phyloP scores from a whole-genome alignment of 2,888 invertebrate species.

The Plebejus melissa region DNA sequence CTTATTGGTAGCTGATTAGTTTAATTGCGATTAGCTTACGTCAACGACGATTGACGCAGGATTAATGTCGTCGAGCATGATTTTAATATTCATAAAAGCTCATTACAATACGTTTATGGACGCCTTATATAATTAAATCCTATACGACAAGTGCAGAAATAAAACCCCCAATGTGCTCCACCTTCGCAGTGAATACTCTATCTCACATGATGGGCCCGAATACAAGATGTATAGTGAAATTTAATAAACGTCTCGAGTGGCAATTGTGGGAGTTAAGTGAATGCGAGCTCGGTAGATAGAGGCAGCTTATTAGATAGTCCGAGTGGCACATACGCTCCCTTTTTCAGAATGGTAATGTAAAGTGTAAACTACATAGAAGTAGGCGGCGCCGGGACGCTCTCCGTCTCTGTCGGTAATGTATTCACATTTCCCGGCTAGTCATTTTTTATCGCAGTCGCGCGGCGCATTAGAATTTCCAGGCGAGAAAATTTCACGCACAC shows the following conservation, averaged over 20 bases:
- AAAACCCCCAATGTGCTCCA: not conserved
- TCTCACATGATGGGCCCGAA: not conserved
- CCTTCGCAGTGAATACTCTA: not conserved
- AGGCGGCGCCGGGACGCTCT: slow-evolving; percentile 52
- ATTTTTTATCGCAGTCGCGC: slow-evolving; percentile 79
- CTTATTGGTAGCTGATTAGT: not conserved
- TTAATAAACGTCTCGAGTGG: slow-evolving; percentile 23
- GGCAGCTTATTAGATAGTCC: slow-evolving; percentile 54
- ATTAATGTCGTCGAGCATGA: not conserved
- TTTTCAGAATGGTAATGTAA: slow-evolving; percentile 66
- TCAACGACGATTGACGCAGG: not conserved
- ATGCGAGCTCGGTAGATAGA: slow-evolving; percentile 32
- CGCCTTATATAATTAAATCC: not conserved
- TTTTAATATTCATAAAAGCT: not conserved
- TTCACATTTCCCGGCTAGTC: slow-evolving; percentile 73
- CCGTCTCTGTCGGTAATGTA: slow-evolving; percentile 68
- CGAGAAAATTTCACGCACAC: slow-evolving; percentile 76
- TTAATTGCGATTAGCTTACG: slow-evolving; percentile 7
- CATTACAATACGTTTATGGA: not conserved
- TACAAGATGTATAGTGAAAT: slow-evolving; percentile 20
- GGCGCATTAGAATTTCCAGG: slow-evolving; percentile 77
- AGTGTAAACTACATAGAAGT: slow-evolving; percentile 59
- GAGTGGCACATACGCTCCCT: slow-evolving; percentile 53
- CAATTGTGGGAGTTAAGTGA: slow-evolving; percentile 27
- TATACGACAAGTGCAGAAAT: not conserved